Evolutionary conservation across 2,797 vertebrate species (phyloP).

Genomic region (Chelon auratus): DNA sequence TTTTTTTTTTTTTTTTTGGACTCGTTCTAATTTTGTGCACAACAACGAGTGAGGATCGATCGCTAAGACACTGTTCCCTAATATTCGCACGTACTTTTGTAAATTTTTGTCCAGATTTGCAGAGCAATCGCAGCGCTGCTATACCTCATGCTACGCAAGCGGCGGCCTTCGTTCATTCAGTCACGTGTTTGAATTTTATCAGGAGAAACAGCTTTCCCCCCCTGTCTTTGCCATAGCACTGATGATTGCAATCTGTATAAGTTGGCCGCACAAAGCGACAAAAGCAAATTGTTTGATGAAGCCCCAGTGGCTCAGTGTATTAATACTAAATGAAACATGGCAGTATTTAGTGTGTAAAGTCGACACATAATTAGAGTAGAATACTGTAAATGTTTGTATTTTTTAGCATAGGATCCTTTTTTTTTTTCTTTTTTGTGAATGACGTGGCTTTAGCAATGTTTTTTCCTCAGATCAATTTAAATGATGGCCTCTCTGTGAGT

Average conservation of each 20-base stretch:
- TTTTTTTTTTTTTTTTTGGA: constrained; percentile 23
- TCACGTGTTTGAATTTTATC: constrained; percentile 33
- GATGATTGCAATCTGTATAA: constrained; percentile 70
- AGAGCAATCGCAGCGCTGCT: constrained; percentile 60
- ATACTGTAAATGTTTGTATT: constrained; percentile 54
- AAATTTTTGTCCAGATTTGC: constrained; percentile 41
- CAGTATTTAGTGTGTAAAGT: constrained; percentile 85
- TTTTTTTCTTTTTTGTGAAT: constrained; percentile 47
- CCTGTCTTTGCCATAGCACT: constrained; percentile 76
- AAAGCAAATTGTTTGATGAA: constrained; percentile 45
- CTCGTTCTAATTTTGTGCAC: constrained; percentile 26
- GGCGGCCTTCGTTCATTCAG: constrained; percentile 57
- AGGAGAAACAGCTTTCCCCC: constrained; percentile 40
- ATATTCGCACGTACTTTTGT: constrained; percentile 38
- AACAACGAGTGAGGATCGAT: constrained; percentile 39
- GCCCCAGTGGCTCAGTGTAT: constrained; percentile 73
- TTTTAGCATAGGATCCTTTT: constrained; percentile 24
- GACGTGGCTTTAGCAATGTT: constrained; percentile 29
- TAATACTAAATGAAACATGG: constrained; percentile 76
- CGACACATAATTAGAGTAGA: constrained; percentile 45
- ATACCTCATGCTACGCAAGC: constrained; percentile 78
- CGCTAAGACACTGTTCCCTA: constrained; percentile 38
- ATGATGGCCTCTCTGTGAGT: constrained; percentile 67
- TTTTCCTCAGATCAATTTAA: constrained; percentile 49
- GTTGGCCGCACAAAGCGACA: constrained; percentile 51